phyloP scores from a whole-genome alignment of 2,888 invertebrate species.

The Stenotaenia linearis region DNA sequence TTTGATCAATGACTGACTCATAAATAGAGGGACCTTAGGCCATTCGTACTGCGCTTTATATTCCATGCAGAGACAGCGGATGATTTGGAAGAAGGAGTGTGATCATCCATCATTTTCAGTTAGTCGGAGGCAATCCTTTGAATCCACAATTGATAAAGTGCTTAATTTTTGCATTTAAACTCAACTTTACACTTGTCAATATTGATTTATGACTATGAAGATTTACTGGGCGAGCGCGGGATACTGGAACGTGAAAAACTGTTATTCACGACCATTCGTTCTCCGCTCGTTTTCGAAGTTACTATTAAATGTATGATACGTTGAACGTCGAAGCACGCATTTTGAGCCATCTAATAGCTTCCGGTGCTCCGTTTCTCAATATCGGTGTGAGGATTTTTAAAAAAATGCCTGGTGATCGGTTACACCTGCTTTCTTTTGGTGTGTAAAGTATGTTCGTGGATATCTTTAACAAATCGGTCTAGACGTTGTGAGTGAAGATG shows the following conservation, averaged over 20 bases:
- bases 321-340: slow-evolving; percentile 3
- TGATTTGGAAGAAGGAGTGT: not conserved
- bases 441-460: not conserved
- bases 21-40: not conserved
- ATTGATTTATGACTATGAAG: not conserved
- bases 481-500: not conserved
- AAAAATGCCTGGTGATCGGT: not conserved
- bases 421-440: slow-evolving; percentile 17
- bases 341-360: not conserved
- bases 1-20: not conserved
- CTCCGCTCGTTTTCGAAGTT: not conserved
- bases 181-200: slow-evolving; percentile 21
- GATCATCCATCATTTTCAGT: not conserved
- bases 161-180: slow-evolving; percentile 8
- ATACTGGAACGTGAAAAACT: not conserved
- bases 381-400: not conserved
- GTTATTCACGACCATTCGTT: slow-evolving; percentile 12
- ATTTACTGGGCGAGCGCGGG: not conserved
- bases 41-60: not conserved
- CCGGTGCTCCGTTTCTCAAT: not conserved
- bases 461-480: not conserved
- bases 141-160: slow-evolving; percentile 2
- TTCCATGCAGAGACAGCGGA: not conserved
- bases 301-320: not conserved
- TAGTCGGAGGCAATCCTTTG: not conserved